Conservation (phyloP, 2,888 invertebrate species). For the Trichogramma dendrolimi region DNA sequence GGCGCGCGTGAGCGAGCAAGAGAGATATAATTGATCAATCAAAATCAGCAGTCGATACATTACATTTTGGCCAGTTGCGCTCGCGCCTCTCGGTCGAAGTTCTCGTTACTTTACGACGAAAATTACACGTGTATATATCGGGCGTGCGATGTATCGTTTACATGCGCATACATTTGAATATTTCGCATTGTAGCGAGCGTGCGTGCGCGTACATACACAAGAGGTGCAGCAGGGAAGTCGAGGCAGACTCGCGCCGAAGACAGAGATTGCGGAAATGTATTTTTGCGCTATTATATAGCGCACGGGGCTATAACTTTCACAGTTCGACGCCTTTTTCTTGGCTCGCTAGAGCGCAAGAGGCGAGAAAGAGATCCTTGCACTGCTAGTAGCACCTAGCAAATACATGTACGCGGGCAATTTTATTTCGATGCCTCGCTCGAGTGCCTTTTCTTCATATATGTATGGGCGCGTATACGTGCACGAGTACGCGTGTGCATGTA, state of each 20-base stretch:
- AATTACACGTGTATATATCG: no score
- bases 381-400: background rate
- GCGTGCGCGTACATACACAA: no score
- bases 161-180: no score
- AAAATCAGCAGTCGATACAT: background rate
- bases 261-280: no score
- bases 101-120: no score
- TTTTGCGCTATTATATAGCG: no score
- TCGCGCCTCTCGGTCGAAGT: background rate
- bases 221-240: no score
- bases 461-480: no score
- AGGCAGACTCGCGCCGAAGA: no score
- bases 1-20: background rate
- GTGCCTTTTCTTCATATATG: background rate
- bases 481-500: no score
- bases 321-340: constrained; percentile 17
- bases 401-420: constrained; percentile 36
- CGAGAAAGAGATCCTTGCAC: background rate
- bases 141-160: no score
- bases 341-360: background rate
- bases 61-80: background rate
- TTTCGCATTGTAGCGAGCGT: no score
- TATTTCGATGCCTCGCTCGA: constrained; percentile 41
- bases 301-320: constrained; percentile 7
- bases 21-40: constrained; percentile 29